phyloP scores from a whole-genome alignment of 2,888 invertebrate genomes.

The Hydrotaea diabolus region DNA sequence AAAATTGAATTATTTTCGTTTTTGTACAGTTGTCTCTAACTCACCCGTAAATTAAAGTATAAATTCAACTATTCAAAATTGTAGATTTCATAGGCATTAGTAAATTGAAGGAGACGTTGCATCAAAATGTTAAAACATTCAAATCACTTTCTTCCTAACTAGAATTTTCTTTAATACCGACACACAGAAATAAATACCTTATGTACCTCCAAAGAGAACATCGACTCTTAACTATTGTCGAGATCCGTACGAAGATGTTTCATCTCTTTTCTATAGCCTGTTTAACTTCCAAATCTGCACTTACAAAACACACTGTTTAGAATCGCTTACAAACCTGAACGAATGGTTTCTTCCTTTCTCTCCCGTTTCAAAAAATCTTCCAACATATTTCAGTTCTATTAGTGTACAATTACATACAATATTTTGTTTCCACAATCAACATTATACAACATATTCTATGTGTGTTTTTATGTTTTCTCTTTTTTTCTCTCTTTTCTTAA shows the following conservation, averaged over 20 bases:
- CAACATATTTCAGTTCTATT: slow-evolving; percentile 34
- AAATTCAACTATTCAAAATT: too few relatives aligned
- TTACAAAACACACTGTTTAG: slow-evolving; percentile 37
- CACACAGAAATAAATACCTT: not conserved
- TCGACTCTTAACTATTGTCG: not conserved
- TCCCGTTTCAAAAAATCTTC: slow-evolving; percentile 16
- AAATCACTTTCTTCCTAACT: too few relatives aligned
- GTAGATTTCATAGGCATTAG: too few relatives aligned
- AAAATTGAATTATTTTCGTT: too few relatives aligned
- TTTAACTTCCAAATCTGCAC: slow-evolving; percentile 20
- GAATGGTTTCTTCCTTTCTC: slow-evolving; percentile 1
- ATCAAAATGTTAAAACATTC: too few relatives aligned
- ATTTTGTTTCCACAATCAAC: slow-evolving; percentile 27
- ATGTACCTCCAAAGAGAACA: not conserved
- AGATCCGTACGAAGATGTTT: not conserved
- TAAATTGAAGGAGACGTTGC: too few relatives aligned
- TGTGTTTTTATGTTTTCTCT: slow-evolving; percentile 66
- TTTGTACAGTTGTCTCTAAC: too few relatives aligned
- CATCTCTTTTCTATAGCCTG: not conserved
- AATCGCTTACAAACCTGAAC: slow-evolving; percentile 6
- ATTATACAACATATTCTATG: slow-evolving; percentile 58
- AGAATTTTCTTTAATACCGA: too few relatives aligned
- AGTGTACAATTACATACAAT: slow-evolving; percentile 34
- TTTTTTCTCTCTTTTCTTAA: slow-evolving; percentile 60
- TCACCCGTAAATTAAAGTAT: too few relatives aligned